Conservation (phyloP, 2,113 vertebrate genomes). For the Vulpes vulpes region DNA sequence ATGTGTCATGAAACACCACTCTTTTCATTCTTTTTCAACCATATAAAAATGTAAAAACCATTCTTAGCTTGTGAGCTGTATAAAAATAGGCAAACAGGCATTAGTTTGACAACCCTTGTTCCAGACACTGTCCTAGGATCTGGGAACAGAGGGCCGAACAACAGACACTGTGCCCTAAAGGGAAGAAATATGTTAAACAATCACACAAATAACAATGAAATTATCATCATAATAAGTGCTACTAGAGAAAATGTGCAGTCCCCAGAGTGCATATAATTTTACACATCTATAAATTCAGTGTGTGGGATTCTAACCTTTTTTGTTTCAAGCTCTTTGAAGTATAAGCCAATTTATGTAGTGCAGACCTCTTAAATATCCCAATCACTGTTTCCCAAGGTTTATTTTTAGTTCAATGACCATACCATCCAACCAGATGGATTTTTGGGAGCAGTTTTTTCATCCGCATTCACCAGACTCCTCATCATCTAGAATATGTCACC, state of each 20-base stretch:
- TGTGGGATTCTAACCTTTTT: constrained; percentile 6
- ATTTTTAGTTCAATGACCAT: not conserved
- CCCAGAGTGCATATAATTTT: not conserved
- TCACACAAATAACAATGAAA: not conserved
- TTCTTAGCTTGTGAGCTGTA: not conserved
- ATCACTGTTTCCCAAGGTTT: not conserved
- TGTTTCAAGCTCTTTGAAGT: not conserved
- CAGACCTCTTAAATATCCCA: not conserved
- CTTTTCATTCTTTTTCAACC: constrained; percentile 54
- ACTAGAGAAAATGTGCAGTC: not conserved
- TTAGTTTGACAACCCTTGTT: not conserved
- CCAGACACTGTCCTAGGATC: not conserved
- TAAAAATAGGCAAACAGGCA: constrained; percentile 29
- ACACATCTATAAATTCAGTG: constrained; percentile 5
- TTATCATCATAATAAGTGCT: not conserved
- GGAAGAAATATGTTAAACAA: not conserved
- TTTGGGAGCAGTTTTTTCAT: not conserved
- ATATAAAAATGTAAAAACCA: constrained; percentile 46
- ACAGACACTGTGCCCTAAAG: not conserved
- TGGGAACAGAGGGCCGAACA: not conserved
- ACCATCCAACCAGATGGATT: not conserved
- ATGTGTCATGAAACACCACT: constrained; percentile 49
- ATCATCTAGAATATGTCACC: not conserved
- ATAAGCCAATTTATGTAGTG: not conserved
- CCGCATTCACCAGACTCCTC: not conserved